phyloP scores from a whole-genome alignment of 2,113 vertebrate species.

The Phalacrocorax pelagicus region DNA sequence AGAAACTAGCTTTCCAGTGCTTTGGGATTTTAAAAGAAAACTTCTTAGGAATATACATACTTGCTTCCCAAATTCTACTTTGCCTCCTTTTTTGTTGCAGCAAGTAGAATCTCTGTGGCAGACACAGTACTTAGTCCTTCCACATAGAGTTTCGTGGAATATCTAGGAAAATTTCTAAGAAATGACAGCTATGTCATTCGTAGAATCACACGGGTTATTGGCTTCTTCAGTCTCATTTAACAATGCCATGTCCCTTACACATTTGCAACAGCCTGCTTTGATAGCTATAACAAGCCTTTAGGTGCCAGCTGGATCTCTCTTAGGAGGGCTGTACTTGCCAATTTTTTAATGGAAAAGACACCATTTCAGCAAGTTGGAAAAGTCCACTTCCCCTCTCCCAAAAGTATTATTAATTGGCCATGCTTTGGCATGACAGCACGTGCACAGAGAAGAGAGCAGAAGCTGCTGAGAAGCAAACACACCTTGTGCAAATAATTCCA shows the following conservation, averaged over 20 bases:
- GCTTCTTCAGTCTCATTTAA: neutral
- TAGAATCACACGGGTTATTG: neutral
- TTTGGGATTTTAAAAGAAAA: neutral
- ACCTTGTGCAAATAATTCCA: neutral
- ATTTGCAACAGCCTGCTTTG: neutral
- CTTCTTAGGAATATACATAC: neutral
- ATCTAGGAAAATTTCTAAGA: neutral
- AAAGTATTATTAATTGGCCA: neutral
- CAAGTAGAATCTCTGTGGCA: neutral
- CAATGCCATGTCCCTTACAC: neutral
- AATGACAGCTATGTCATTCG: neutral
- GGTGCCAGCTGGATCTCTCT: neutral
- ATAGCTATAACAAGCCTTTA: neutral
- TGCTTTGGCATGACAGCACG: neutral
- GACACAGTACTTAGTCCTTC: neutral
- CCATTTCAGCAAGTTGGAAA: neutral
- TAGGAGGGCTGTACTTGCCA: neutral
- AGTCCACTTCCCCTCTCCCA: neutral
- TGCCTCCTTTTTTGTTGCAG: neutral
- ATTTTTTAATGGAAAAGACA: neutral
- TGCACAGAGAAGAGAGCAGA: neutral
- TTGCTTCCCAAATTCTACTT: neutral
- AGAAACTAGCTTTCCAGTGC: neutral
- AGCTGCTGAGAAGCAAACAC: neutral
- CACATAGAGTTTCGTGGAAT: neutral